Base-by-base conservation (phyloP, 2,797 vertebrate species). In the Antrozous pallidus region DNA sequence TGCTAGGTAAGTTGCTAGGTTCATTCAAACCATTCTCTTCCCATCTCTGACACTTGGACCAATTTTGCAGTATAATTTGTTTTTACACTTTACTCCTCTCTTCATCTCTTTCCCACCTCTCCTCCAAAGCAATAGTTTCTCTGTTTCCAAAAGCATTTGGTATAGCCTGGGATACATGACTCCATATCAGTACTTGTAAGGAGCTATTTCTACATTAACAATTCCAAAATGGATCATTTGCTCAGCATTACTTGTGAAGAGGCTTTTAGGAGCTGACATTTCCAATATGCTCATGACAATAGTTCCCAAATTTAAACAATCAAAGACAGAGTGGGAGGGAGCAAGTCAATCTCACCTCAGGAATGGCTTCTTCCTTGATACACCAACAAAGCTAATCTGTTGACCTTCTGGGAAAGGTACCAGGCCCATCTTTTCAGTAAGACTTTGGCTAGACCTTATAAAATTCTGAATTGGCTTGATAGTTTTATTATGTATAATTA, bases 181-280 rank as follows among this genome's bases (percentile, higher is more conserved):
- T 93, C 73, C 42, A 71, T 38, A 78, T 67, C 65, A 96, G 63
- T 86, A 83, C 51, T 92, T 94, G 54, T 83, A 92, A 85, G 78
- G 45, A 92, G 47, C 16, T 88, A 82, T 95, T 96, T 95, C 33
- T 51, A 93, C 36, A 92, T 93, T 94, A 90, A 87, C 40, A 89
- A 14, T 69, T 88, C 49, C 82, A 95, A 95, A 93, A 90, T 92
- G 81, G 65, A 96, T 93, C 24, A 93, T 91, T 93, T 94, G 73
- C 61, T 96, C 54, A 86, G 56, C 38, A 13, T 96, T 95, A 82
- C 49, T 92, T 49, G 12, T 90, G 74, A 95, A 79, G 90, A 92
- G 61, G 89, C 22, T 74, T 73, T 71, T 88, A 77, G 45, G 47
- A 96, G 40, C n/a, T 89, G 36, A 93, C 51, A 91, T 92, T 94